Evolutionary conservation across 2,888 invertebrate species (phyloP).

Genomic region (Tetragnatha montana): DNA sequence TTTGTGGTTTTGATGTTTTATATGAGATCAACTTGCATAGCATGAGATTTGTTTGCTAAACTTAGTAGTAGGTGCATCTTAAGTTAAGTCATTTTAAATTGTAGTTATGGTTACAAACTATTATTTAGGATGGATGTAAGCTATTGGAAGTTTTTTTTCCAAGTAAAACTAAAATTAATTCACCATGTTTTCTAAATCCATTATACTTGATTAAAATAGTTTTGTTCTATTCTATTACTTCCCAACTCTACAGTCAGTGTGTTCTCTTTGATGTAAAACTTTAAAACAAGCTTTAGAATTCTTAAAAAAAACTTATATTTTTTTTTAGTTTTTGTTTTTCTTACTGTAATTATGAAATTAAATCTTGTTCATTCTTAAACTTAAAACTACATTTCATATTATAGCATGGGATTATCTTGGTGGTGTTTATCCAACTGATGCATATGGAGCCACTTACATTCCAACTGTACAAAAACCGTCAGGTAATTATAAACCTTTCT

Average conservation of each 20-base stretch:
- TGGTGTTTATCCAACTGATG: slow-evolving; percentile 86
- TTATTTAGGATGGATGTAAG: no score
- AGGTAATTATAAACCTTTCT: slow-evolving; percentile 79
- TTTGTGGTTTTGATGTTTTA: neutral
- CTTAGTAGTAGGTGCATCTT: neutral
- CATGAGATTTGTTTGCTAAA: neutral
- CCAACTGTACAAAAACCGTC: slow-evolving; percentile 83
- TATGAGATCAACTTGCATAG: neutral
- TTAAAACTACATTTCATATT: neutral
- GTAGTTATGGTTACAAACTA: neutral
- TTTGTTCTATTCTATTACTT: no score
- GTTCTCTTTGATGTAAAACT: neutral
- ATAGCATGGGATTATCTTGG: slow-evolving; percentile 71
- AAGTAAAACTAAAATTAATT: neutral
- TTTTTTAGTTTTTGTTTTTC: neutral
- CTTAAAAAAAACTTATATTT: no score
- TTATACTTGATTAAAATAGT: no score
- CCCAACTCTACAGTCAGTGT: no score
- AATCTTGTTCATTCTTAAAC: neutral
- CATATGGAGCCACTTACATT: slow-evolving; percentile 80
- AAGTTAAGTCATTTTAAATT: neutral
- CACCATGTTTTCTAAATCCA: no score
- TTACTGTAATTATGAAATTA: neutral
- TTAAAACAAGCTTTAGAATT: neutral
- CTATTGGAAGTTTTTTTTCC: no score